A percentile compares a stretch with the other conserved stretches of the same genome.
These are phyloP conservation scores for Scaptomyza cyrtandrae DNA, from an alignment of 2,888 invertebrate species.

Conservation along the genomic window DNA sequence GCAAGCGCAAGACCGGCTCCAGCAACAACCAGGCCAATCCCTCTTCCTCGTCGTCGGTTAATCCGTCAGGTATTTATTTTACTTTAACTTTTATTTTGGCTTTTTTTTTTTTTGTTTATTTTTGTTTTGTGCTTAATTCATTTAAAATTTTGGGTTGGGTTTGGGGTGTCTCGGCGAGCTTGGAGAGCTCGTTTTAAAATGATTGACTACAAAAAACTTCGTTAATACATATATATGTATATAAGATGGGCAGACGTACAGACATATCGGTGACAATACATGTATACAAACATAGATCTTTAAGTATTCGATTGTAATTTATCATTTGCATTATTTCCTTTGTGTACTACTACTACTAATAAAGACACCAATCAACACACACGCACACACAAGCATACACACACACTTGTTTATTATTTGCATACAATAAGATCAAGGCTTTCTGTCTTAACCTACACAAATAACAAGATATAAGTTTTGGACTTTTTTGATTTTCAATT, in stretches of 20 bases:
- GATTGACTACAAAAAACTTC: neutral
- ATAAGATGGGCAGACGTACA: neutral
- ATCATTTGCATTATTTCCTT: conserved; percentile 35
- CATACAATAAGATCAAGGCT: conserved; percentile 7
- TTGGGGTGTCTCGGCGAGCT: neutral
- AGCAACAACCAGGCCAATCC: conserved; percentile 60
- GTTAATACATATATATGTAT: neutral
- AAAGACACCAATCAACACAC: conserved; percentile 11
- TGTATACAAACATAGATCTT: conserved; percentile 1
- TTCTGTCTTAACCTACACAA: conserved; percentile 4
- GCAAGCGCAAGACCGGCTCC: conserved; percentile 85
- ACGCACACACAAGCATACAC: conserved; percentile 13
- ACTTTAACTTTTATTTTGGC: conserved; percentile 20
- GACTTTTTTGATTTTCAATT: conserved; percentile 7
- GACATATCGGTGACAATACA: conserved; percentile 1
- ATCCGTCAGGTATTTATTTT: conserved; percentile 84
- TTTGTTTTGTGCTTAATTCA: conserved; percentile 10
- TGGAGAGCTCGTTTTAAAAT: conserved; percentile 10
- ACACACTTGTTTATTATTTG: conserved; percentile 21
- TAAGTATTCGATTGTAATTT: conserved; percentile 3
- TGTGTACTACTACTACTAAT: conserved; percentile 11
- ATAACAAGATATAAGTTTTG: conserved; percentile 1
- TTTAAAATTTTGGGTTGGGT: conserved; percentile 15
- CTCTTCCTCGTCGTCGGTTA: conserved; percentile 77
- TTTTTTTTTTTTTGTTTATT: conserved; percentile 14